Evolutionary conservation across 2,113 vertebrate genomes (phyloP), one percentile per base, ranked within the genome.

Genomic region (Takifugu bimaculatus): DNA sequence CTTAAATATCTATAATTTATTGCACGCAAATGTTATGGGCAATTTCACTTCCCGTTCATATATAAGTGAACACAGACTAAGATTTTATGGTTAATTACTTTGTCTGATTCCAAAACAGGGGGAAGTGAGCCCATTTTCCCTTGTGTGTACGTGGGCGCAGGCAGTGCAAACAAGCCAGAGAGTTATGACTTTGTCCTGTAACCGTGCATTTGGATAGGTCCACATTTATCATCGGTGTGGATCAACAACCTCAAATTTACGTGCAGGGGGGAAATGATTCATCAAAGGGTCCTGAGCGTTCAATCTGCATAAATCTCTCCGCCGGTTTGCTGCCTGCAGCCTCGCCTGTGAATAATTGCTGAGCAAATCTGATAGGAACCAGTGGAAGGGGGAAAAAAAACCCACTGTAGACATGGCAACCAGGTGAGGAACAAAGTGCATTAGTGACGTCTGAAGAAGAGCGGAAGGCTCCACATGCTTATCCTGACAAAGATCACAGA

Each of bases 261-360:
- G 59, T 13, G 68, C 60, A 4, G 43, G 42, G 50, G 20, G 62
- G 79, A 61, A 29, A 42, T 68, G 68, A 88, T 85, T 85, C 80
- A 83, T 85, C 12, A 13, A 73, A 71, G 58, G 63, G 67, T 68
- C 54, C 68, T n/a, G 42, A 5, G 50, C 59, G 55, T 78, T 79
- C 72, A 25, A 77, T 84, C 80, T 86, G 75, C 78, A 83, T 87
- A 82, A 87, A 87, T 89, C 82, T 74, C 72, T 64, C 70, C 80
- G 75, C 83, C 80, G 82, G 72, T 79, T 79, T 74, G 75, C 78
- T 61, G 68, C 71, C 77, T 53, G 74, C 64, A 74, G 72, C 60
- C 67, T 56, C 32, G n/a, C 44, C 35, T 15, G 77, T 86, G 79
- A 85, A 83, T 83, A 87, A 87, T 78, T 51, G 57, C 79, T 47